Percentiles rank a stretch among this genome's conserved stretches.
phyloP scores from a whole-genome alignment of 1,140 invertebrate genomes.

The Adelges cooleyi region DNA sequence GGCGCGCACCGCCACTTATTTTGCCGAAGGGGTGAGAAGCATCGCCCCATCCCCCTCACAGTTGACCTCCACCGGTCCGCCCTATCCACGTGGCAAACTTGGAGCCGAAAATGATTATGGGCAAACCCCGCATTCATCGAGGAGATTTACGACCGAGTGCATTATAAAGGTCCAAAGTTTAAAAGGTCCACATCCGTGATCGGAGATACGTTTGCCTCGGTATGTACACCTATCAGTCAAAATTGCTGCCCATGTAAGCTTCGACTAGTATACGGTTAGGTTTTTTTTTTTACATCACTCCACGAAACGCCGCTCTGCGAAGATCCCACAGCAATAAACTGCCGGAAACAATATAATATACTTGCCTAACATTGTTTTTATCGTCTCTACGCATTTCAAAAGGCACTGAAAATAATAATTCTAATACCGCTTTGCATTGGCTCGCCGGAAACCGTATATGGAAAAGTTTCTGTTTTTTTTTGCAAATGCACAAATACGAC shows the following conservation, averaged over 20 bases:
- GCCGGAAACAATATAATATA: too few relatives aligned
- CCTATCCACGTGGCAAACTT: neutral
- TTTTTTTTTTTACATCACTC: too few relatives aligned
- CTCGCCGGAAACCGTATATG: neutral
- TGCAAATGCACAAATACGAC: neutral
- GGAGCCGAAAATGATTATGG: too few relatives aligned
- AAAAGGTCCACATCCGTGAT: constrained; percentile 3
- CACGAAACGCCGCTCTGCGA: too few relatives aligned
- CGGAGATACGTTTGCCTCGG: neutral
- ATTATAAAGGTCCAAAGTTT: constrained; percentile 13
- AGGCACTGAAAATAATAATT: too few relatives aligned
- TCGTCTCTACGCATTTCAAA: too few relatives aligned
- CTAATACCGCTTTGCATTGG: too few relatives aligned
- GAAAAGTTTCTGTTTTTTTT: constrained; percentile 11
- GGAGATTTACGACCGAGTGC: neutral
- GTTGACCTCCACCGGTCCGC: neutral
- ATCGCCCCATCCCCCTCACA: too few relatives aligned
- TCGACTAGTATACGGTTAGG: too few relatives aligned
- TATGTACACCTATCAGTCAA: neutral
- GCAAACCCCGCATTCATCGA: too few relatives aligned
- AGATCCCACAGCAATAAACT: too few relatives aligned
- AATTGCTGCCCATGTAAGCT: neutral
- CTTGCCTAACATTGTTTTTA: too few relatives aligned
- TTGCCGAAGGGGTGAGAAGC: neutral
- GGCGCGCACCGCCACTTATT: neutral